Base-by-base conservation (phyloP, 2,888 invertebrate genomes). In the Ichneumoninae sp. region DNA sequence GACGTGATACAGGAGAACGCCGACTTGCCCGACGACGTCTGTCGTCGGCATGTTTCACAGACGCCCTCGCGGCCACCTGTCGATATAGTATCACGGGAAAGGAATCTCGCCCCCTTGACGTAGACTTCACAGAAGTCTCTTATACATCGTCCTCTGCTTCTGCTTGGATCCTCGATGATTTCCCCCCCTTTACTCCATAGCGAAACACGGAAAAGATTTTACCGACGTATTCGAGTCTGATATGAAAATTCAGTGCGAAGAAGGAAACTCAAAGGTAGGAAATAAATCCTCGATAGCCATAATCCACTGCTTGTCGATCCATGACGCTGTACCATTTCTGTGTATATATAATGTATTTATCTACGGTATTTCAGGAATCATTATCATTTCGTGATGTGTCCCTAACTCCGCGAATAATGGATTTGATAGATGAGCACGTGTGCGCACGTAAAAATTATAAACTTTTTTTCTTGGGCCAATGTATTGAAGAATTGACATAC, bases 21-120 rank as follows among this genome's bases (percentile, higher is more conserved):
- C 68, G 74, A 75, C 79, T 66, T 76, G 70, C 54, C 36, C 78
- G 74, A 78, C 75, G 75, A 72, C 82, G 75, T 84, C 75, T 79
- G 80, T 71, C 76, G 81, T 33, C 70, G 81, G 78, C 81, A 78
- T 70, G 57, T 75, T 75, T 84, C 66, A 30, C 74, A 75, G 65
- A 66, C 26, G 30, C 13, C 19, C 57, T 47, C 60, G 69, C 75
- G 78, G 54, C 83, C 76, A 77, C 77, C 69, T 80, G 77, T 68
- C 72, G 71, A 77, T 68, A 80, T 74, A 69, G 40, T 57, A 30
- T 60, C 36, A 57, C 47, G 57, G 47, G 47, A 69, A 74, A 77
- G 71, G 57, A 74, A 74, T 57, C 47, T 52, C 76, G 60, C 71
- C 62, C 16, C 71, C 62, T 84, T 71, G 68, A 66, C 50, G 44